Conservation (phyloP, 1,140 invertebrate species). For the Drosophila melanogaster region DNA sequence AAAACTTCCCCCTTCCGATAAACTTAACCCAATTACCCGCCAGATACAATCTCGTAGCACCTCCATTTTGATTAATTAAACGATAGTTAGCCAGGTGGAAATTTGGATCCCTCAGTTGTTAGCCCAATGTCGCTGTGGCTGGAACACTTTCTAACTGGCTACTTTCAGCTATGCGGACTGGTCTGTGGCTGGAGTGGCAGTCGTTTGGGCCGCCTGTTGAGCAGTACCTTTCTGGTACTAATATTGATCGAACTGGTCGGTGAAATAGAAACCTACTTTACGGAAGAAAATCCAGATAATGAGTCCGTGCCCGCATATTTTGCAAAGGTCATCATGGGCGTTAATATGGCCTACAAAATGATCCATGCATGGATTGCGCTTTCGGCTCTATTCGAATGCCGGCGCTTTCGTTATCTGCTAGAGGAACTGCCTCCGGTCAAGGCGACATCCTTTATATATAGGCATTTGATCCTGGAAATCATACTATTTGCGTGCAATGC, state of each 20-base stretch:
- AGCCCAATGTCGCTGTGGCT: constrained; percentile 37
- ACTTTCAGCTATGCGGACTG: constrained; percentile 52
- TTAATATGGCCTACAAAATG: constrained; percentile 49
- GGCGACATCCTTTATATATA: not conserved
- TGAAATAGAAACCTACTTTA: constrained; percentile 22
- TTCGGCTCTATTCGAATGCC: constrained; percentile 24
- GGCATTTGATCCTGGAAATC: constrained; percentile 23
- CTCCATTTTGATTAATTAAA: constrained; percentile 55
- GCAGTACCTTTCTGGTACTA: constrained; percentile 35
- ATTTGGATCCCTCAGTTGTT: constrained; percentile 13
- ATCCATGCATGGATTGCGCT: constrained; percentile 32
- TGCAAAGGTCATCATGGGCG: constrained; percentile 16
- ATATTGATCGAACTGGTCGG: constrained; percentile 11
- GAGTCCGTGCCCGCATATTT: constrained; percentile 3
- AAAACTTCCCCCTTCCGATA: not conserved
- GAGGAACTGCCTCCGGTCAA: constrained; percentile 27
- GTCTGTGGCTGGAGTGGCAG: constrained; percentile 31
- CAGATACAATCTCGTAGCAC: not conserved
- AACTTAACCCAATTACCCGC: not conserved
- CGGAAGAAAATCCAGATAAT: not conserved
- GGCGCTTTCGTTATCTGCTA: constrained; percentile 24
- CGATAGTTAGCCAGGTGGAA: not conserved
- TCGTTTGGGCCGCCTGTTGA: constrained; percentile 18
- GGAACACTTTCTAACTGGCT: constrained; percentile 37
- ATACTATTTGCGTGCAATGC: not conserved